Percentiles rank a stretch among this genome's conserved stretches.
phyloP scores from a whole-genome alignment of 2,113 vertebrate genomes.

The Gambusia affinis region DNA sequence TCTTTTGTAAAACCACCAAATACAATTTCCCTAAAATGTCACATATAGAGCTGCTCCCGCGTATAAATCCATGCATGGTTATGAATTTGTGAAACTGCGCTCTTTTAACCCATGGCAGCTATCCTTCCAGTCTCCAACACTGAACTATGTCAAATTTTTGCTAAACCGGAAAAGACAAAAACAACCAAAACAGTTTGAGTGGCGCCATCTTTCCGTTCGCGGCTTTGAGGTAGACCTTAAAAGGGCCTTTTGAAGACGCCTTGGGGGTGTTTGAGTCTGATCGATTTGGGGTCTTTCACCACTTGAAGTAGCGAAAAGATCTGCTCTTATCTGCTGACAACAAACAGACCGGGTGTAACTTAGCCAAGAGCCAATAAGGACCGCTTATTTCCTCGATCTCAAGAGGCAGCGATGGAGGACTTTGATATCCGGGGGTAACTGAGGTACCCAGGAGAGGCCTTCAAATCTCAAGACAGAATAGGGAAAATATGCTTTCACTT shows the following conservation, averaged over 20 bases:
- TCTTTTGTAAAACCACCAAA: no score
- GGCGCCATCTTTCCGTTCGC: not conserved
- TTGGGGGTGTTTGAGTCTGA: slow-evolving; percentile 7
- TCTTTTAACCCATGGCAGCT: no score
- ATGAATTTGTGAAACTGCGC: no score
- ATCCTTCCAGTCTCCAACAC: no score
- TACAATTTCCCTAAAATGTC: no score
- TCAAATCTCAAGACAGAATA: slow-evolving; percentile 43
- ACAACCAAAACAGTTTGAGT: not conserved
- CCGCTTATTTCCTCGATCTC: slow-evolving; percentile 24
- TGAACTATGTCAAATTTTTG: no score
- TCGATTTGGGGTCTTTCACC: slow-evolving; percentile 48
- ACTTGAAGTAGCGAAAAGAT: slow-evolving; percentile 47
- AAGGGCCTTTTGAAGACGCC: slow-evolving; percentile 39
- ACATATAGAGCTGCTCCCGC: no score
- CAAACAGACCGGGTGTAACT: slow-evolving; percentile 37
- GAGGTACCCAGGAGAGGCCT: slow-evolving; percentile 47
- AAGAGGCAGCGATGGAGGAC: slow-evolving; percentile 31
- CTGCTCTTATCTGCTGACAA: slow-evolving; percentile 44
- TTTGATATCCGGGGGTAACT: slow-evolving; percentile 53
- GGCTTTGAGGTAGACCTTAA: slow-evolving; percentile 60
- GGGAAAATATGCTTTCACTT: slow-evolving; percentile 48
- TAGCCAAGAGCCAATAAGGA: slow-evolving; percentile 20
- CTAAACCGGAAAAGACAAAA: not conserved
- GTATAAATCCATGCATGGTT: no score